These are phyloP conservation scores for Smutsia temminckii DNA, from an alignment of 2,797 vertebrate species.

Conservation along the genomic window DNA sequence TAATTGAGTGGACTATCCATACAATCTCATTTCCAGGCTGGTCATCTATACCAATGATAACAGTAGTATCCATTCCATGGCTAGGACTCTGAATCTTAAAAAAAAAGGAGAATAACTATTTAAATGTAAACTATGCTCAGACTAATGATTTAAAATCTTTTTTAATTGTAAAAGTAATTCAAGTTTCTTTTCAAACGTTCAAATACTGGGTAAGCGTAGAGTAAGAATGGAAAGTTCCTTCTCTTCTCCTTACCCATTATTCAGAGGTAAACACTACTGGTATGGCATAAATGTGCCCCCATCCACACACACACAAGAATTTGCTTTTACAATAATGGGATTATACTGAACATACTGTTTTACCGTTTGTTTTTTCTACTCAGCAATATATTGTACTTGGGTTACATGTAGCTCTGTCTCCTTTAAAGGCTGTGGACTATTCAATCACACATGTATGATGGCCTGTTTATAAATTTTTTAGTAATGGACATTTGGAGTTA, in stretches of 20 bases:
- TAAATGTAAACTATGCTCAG: slow-evolving; percentile 40
- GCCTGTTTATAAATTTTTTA: slow-evolving; percentile 34
- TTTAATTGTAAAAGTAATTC: slow-evolving; percentile 53
- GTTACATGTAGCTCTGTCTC: not conserved
- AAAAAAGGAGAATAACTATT: not conserved
- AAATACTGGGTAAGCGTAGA: not conserved
- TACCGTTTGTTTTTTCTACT: slow-evolving; percentile 1
- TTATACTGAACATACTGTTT: not conserved
- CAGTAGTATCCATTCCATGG: not conserved
- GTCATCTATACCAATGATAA: slow-evolving; percentile 36
- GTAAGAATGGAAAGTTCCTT: not conserved
- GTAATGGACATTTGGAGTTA: not conserved
- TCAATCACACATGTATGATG: not conserved
- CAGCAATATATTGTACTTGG: not conserved
- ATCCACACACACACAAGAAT: not conserved
- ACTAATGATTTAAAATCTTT: slow-evolving; percentile 11
- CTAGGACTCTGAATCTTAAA: slow-evolving; percentile 4
- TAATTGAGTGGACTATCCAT: slow-evolving; percentile 58
- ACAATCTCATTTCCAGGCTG: slow-evolving; percentile 59
- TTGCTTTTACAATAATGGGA: slow-evolving; percentile 3
- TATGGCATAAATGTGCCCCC: not conserved
- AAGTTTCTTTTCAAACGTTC: slow-evolving; percentile 46
- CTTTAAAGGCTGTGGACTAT: not conserved
- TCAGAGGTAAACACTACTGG: not conserved
- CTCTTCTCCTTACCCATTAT: not conserved